Base-by-base conservation (phyloP, 2,888 invertebrate species). In the Alcis repandata region DNA sequence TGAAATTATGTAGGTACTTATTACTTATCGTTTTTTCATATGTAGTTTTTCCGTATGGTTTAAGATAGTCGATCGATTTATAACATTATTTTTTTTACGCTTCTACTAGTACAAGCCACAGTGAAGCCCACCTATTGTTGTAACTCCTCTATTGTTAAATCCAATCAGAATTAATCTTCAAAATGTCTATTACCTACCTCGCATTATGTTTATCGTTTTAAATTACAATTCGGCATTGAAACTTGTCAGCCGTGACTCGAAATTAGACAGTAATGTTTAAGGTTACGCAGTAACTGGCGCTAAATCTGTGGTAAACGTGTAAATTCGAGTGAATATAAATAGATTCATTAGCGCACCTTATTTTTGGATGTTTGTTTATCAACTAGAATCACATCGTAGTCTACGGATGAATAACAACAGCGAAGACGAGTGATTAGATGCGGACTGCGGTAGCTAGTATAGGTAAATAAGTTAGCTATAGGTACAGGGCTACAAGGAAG, bases 291-390 rank as follows among this genome's bases (percentile, higher is more conserved):
- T 13, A 41, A 40, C 40, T 40, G 38, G 11, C 8, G 13, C 38
- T 15, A 13, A 20, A 40, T 40, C 53, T 53, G 53, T 53, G 45
- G 20, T 9, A 15, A 11, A 33, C 15, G 56, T 60, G 51, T 33
- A 46, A 51, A 57, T 58, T 36, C n/a, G n/a, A 4, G 36, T 13
- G 65, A 45, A 41, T 66, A 66, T 57, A 66, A 66, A 66, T 66
- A 57, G 65, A 58, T 52, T 61, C 57, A 66, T 66, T 61, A 66
- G 51, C 65, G 40, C 22, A 17, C 17, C 11, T 57, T 61, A 65
- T 66, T 61, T 64, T 60, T 53, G 43, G 48, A 41, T 36, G 49
- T 62, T 57, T 60, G 51, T 52, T 65, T 51, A 53, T 38, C 41
- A 43, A 52, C 20, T 41, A 15, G 33, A 49, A 33, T 33, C 49